A percentile compares a stretch with the other conserved stretches of the same genome.
These are phyloP conservation scores for Drosophila bunnanda DNA, from an alignment of 2,888 invertebrate species.

Conservation along the genomic window DNA sequence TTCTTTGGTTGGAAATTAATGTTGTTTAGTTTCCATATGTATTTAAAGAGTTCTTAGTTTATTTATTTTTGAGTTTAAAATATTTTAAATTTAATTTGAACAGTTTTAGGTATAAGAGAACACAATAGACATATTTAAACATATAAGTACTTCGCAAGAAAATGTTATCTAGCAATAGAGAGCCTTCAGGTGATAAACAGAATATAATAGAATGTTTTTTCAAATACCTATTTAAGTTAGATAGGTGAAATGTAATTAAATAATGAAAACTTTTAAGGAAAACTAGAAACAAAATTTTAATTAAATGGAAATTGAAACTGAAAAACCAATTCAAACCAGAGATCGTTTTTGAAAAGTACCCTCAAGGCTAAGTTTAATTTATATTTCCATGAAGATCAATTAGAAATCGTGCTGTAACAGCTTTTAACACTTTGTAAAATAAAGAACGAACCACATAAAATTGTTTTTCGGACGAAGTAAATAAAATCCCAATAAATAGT, in stretches of 20 bases:
- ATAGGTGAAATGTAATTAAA: too few species aligned
- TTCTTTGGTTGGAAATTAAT: background rate
- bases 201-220: background rate
- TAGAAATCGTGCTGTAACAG: background rate
- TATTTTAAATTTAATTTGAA: background rate
- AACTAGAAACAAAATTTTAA: background rate
- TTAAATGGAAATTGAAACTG: background rate
- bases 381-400: slow-evolving; percentile 3
- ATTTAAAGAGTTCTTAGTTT: background rate
- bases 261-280: background rate
- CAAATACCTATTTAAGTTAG: background rate
- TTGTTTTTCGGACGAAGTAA: background rate
- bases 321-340: too few species aligned
- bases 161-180: background rate
- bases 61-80: background rate
- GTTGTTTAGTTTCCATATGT: background rate
- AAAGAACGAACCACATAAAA: background rate
- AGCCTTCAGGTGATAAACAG: background rate
- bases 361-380: background rate
- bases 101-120: background rate
- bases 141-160: background rate
- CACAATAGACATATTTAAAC: background rate
- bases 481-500: slow-evolving; percentile 2
- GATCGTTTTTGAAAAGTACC: background rate
- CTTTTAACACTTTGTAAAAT: background rate